Evolutionary conservation across 2,797 vertebrate genomes (phyloP).

Genomic region (Crenichthys baileyi): DNA sequence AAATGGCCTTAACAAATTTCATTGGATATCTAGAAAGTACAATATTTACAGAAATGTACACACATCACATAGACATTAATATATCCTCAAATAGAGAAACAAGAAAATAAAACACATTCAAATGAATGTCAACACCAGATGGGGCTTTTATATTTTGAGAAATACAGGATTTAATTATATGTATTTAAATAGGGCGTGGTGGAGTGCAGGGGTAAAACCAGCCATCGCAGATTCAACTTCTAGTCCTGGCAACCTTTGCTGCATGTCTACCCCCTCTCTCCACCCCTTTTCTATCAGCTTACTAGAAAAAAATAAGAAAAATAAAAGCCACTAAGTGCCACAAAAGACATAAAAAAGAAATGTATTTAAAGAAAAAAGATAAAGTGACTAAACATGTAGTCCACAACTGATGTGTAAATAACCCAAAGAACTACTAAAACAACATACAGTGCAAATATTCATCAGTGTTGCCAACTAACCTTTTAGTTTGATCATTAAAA

Average conservation of each 20-base stretch:
- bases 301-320: too few relatives aligned
- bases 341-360: too few relatives aligned
- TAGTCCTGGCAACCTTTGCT: too few relatives aligned
- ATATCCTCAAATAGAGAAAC: neutral
- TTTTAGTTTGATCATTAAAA: neutral
- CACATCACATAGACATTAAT: neutral
- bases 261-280: too few relatives aligned
- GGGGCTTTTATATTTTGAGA: neutral
- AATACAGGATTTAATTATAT: neutral
- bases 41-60: neutral
- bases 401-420: neutral
- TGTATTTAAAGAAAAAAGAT: neutral
- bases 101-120: neutral
- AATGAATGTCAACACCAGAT: neutral
- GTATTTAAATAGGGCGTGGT: too few relatives aligned
- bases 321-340: too few relatives aligned
- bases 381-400: neutral
- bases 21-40: neutral
- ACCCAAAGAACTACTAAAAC: neutral
- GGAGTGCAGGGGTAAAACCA: too few relatives aligned
- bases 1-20: too few relatives aligned
- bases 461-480: neutral
- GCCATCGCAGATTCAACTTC: too few relatives aligned
- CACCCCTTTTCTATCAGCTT: too few relatives aligned
- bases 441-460: neutral